Conservation (phyloP, 2,113 vertebrate genomes). For the Pelobates fuscus region DNA sequence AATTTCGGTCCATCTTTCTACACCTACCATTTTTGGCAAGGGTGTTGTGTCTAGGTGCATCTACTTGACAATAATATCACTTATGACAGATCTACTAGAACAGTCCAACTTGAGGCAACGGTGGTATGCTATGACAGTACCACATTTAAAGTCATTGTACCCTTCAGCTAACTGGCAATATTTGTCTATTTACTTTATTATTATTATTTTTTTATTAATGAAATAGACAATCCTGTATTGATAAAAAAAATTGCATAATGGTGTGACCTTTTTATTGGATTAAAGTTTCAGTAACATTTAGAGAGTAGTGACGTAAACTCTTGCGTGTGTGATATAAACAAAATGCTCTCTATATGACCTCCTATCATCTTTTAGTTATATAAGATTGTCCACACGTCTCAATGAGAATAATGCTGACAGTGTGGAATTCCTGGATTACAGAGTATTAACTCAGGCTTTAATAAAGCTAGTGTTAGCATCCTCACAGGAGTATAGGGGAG, state of each 20-base stretch:
- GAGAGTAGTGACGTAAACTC: neutral
- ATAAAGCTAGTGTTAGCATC: conserved; percentile 24
- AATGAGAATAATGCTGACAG: conserved; percentile 36
- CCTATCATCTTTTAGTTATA: conserved; percentile 15
- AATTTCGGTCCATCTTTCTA: too few species aligned
- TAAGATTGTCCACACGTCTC: conserved; percentile 5
- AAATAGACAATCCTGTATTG: too few species aligned
- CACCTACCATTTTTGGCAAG: too few species aligned
- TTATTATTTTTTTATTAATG: too few species aligned
- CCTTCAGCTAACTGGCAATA: too few species aligned
- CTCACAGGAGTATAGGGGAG: conserved; percentile 2
- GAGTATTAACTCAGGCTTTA: conserved; percentile 36
- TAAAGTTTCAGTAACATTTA: neutral
- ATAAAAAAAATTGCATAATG: neutral
- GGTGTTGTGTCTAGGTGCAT: too few species aligned
- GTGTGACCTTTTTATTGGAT: neutral
- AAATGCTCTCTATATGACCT: neutral
- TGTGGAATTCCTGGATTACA: conserved; percentile 34
- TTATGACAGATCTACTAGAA: too few species aligned
- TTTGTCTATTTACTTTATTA: too few species aligned
- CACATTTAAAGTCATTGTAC: too few species aligned
- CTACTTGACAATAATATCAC: too few species aligned
- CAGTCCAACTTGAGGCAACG: too few species aligned
- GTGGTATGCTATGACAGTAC: too few species aligned
- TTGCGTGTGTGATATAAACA: neutral